Evolutionary conservation across 92 coral and sea anemone species (phyloP).

Genomic region (Scolanthus callimorphus): DNA sequence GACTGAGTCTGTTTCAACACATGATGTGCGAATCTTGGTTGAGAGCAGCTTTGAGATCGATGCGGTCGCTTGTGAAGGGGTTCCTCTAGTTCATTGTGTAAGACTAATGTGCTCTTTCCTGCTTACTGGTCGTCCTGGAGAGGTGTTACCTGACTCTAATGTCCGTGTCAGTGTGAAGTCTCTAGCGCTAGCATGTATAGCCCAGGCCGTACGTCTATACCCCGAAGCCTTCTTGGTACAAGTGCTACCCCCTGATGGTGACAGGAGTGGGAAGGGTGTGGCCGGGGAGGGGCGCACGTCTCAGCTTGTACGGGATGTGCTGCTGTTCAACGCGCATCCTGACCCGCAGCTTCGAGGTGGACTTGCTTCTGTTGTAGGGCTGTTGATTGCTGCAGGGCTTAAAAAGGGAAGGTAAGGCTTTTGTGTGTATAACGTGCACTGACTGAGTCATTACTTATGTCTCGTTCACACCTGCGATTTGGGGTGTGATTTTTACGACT

Average conservation of each 20-base stretch:
- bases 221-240: slow-evolving; percentile 87
- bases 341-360: slow-evolving; percentile 95
- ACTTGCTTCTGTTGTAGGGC: slow-evolving; percentile 71
- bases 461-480: no score
- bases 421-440: no score
- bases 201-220: slow-evolving; percentile 67
- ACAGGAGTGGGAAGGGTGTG: slow-evolving; percentile 27
- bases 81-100: slow-evolving; percentile 88
- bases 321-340: slow-evolving; percentile 81
- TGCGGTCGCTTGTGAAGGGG: slow-evolving; percentile 85
- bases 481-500: no score
- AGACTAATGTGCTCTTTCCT: slow-evolving; percentile 92
- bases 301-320: slow-evolving; percentile 86
- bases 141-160: slow-evolving; percentile 80
- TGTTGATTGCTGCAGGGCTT: slow-evolving; percentile 68
- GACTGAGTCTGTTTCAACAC: slow-evolving; percentile 73
- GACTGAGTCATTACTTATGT: no score
- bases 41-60: slow-evolving; percentile 89
- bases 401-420: slow-evolving; percentile 78
- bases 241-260: slow-evolving; percentile 56
- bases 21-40: slow-evolving; percentile 69
- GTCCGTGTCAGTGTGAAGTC: slow-evolving; percentile 98
- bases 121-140: slow-evolving; percentile 83
- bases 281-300: slow-evolving; percentile 12
- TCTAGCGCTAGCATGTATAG: slow-evolving; percentile 79